phyloP scores from a whole-genome alignment of 2,113 vertebrate genomes.

The Psettodes erumei region DNA sequence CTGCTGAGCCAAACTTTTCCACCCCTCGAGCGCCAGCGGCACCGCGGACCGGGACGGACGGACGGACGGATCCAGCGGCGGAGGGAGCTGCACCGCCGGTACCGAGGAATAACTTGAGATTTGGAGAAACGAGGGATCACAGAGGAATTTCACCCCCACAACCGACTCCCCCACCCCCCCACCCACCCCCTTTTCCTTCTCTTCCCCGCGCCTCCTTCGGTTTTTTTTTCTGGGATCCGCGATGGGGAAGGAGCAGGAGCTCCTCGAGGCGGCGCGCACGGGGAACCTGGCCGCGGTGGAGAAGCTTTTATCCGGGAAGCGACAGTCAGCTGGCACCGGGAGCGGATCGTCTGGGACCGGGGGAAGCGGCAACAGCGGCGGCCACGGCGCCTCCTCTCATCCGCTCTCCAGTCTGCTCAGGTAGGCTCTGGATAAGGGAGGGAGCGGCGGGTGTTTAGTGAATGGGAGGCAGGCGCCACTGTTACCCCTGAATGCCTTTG shows the following conservation, averaged over 20 bases:
- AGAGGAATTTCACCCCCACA: slow-evolving; percentile 65
- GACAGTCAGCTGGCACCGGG: slow-evolving; percentile 86
- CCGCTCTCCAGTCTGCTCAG: slow-evolving; percentile 94
- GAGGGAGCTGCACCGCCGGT: slow-evolving; percentile 21
- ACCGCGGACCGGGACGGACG: slow-evolving; percentile 63
- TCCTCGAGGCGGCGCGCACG: slow-evolving; percentile 94
- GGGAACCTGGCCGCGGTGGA: slow-evolving; percentile 95
- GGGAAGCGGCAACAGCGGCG: slow-evolving; percentile 78
- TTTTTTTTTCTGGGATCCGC: slow-evolving; percentile 55
- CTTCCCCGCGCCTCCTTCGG: slow-evolving; percentile 61
- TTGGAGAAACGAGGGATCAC: slow-evolving; percentile 46
- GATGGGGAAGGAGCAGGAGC: slow-evolving; percentile 99
- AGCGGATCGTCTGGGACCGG: slow-evolving; percentile 78
- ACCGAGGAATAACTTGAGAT: slow-evolving; percentile 62
- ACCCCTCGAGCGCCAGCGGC: slow-evolving; percentile 59
- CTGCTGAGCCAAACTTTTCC: slow-evolving; percentile 80
- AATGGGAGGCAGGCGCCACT: background rate
- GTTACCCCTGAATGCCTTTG: background rate
- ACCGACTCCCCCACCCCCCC: slow-evolving; percentile 35
- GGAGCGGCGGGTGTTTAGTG: background rate
- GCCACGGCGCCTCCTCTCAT: slow-evolving; percentile 85
- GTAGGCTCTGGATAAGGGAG: slow-evolving; percentile 71
- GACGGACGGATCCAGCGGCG: slow-evolving; percentile 57
- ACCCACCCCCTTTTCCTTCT: slow-evolving; percentile 25
- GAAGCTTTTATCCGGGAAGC: slow-evolving; percentile 94